Percentiles rank a stretch among this genome's conserved stretches.
Evolutionary conservation across 2,888 invertebrate genomes (phyloP).

Genomic region (Lasioglossum oenotherae): DNA sequence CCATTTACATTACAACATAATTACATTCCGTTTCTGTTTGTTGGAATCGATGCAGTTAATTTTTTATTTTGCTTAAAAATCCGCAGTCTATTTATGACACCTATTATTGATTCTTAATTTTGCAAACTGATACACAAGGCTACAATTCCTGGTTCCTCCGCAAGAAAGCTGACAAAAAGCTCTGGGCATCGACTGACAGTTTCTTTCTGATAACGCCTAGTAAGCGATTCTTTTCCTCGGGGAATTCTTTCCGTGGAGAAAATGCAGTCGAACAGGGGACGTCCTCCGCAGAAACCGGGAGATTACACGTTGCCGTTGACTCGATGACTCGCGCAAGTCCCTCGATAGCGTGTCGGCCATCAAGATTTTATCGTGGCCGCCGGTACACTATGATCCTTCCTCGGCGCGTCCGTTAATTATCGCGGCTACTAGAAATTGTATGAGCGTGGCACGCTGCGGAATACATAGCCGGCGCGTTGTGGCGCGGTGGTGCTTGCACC

Average conservation of each 20-base stretch:
- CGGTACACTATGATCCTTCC: conserved; percentile 17
- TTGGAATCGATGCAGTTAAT: not conserved
- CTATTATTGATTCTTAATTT: too few relatives aligned
- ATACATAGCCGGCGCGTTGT: not conserved
- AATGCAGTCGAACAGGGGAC: conserved; percentile 1
- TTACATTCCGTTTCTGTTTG: not conserved
- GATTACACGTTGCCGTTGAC: conserved; percentile 11
- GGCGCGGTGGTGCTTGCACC: not conserved
- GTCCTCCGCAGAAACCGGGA: conserved; percentile 3
- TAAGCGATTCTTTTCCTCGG: not conserved
- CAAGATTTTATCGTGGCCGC: conserved; percentile 17
- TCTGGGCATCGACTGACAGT: not conserved
- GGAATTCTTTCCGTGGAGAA: not conserved
- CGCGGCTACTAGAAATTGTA: conserved; percentile 28
- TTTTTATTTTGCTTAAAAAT: not conserved
- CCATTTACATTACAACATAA: too few relatives aligned
- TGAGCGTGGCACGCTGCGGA: conserved; percentile 3
- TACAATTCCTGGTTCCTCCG: rapidly evolving
- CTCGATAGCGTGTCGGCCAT: conserved; percentile 4
- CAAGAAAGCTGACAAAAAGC: not conserved
- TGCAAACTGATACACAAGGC: not conserved
- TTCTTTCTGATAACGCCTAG: not conserved
- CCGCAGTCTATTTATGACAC: not conserved
- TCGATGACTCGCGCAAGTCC: conserved; percentile 11
- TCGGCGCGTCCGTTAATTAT: conserved; percentile 18